Evolutionary conservation across 2,888 invertebrate genomes (phyloP).

Genomic region (Zaprionus bogoriensis): DNA sequence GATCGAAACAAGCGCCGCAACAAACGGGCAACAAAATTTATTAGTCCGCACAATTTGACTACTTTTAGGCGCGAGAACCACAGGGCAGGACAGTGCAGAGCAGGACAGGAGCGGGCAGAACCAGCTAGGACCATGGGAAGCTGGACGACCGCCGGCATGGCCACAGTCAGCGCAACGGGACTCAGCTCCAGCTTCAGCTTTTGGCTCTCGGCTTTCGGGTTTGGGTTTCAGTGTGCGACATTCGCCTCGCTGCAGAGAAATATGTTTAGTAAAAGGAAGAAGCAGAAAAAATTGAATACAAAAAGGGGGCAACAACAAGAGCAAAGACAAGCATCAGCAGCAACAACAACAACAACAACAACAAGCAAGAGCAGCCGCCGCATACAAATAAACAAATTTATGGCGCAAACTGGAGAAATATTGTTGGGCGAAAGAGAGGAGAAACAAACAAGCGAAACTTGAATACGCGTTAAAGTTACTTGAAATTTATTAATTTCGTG

Average conservation of each 20-base stretch:
- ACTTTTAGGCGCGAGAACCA: constrained; percentile 78
- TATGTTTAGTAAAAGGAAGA: constrained; percentile 61
- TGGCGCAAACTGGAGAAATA: constrained; percentile 76
- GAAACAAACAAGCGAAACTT: constrained; percentile 54
- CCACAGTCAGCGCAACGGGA: constrained; percentile 35
- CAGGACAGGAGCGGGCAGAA: background rate
- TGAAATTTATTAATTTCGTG: constrained; percentile 75
- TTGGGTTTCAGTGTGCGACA: constrained; percentile 48
- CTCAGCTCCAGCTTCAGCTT: constrained; percentile 19
- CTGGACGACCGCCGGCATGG: background rate
- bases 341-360: constrained; percentile 12
- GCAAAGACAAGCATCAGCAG: constrained; percentile 25
- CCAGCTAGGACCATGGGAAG: background rate
- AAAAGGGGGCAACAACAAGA: constrained; percentile 22
- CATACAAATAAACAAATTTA: constrained; percentile 75
- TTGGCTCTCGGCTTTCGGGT: constrained; percentile 43
- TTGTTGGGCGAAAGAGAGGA: constrained; percentile 54
- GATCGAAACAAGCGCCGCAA: constrained; percentile 69
- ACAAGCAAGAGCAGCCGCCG: constrained; percentile 46
- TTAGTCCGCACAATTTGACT: constrained; percentile 77
- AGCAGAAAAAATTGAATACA: constrained; percentile 16
- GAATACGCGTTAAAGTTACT: constrained; percentile 70
- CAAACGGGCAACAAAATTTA: constrained; percentile 76
- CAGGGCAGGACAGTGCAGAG: constrained; percentile 50
- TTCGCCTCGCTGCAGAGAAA: constrained; percentile 55